Percentiles rank a stretch among this genome's conserved stretches.
Conservation (phyloP, 2,888 invertebrate species). For the Tyria jacobaeae region DNA sequence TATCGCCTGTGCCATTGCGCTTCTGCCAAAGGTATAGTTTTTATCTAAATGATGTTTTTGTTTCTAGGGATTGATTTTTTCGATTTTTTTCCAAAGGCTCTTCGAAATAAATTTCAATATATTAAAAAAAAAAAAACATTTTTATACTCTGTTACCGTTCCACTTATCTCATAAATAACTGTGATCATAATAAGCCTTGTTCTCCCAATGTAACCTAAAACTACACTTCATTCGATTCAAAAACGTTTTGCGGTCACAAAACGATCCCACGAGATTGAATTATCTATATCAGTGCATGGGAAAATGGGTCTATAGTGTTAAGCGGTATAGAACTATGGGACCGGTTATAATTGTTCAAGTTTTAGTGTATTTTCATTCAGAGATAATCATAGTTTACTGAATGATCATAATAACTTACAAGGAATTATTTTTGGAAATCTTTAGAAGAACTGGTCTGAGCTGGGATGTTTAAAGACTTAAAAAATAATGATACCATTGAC, state of each 20-base stretch:
- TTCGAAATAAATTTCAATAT: no score
- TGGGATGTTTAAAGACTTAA: background rate
- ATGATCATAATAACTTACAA: background rate
- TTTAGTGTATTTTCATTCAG: constrained; percentile 15
- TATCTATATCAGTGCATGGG: constrained; percentile 43
- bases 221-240: constrained; percentile 44
- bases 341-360: constrained; percentile 9
- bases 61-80: no score
- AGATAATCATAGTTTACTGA: background rate
- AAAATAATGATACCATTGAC: background rate
- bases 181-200: constrained; percentile 12
- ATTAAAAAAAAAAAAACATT: no score
- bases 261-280: constrained; percentile 52
- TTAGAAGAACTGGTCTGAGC: background rate
- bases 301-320: constrained; percentile 32
- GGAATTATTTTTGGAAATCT: background rate
- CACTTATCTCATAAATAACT: constrained; percentile 15
- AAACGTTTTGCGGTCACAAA: constrained; percentile 45
- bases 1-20: no score
- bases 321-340: constrained; percentile 7
- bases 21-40: no score
- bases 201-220: constrained; percentile 42
- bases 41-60: no score
- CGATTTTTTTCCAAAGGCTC: no score
- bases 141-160: background rate